Evolutionary conservation across 2,113 vertebrate species (phyloP), one percentile per base, ranked within the genome.

Genomic region (Mola mola): DNA sequence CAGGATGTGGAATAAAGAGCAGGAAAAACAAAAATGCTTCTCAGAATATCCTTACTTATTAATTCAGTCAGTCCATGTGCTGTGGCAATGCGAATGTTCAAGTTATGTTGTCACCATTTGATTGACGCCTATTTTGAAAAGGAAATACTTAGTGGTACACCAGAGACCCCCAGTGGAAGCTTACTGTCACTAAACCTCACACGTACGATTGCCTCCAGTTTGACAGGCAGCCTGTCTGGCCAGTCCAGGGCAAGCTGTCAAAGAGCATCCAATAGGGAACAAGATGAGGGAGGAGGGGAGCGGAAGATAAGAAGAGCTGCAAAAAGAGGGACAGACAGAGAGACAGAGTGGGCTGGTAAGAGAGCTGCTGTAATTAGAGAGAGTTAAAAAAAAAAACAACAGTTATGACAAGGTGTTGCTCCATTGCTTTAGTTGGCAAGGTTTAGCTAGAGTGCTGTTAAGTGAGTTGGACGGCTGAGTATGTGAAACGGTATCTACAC

Each of bases 191-290:
- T 73, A 29, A 78, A 80, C 2, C 8, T 19, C 51, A 44, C 34
- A 65, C 25, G 17, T 28, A 29, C 0, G 9, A 55, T 28, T 22
- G 20, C 29, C 13, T 72, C 51, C 17, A 70, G 33, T 60, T 71
- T 69, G 55, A 78, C 17, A 64, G 70, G 51, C 79, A 78, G 70
- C 11, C 0, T 48, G 57, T 51, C 25, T 66, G 68, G 50, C 29
- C 61, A 61, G 58, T 82, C 70, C 75, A 80, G 70, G 53, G 37
- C 62, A 61, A 70, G 76, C 57, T 53, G 48, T 79, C 81, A 84
- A 84, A 85, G 82, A 84, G 68, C 43, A 31, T 68, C 72, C 60
- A 52, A 72, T 29, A 47, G 52, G 65, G 51, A 67, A 47, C 57
- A 66, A 63, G 75, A 86, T 74, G 57, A 74, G n/a, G n/a, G n/a